Percentiles rank a stretch among this genome's conserved stretches.
Evolutionary conservation across 2,888 invertebrate species (phyloP).

Genomic region (Aethes cnicana): DNA sequence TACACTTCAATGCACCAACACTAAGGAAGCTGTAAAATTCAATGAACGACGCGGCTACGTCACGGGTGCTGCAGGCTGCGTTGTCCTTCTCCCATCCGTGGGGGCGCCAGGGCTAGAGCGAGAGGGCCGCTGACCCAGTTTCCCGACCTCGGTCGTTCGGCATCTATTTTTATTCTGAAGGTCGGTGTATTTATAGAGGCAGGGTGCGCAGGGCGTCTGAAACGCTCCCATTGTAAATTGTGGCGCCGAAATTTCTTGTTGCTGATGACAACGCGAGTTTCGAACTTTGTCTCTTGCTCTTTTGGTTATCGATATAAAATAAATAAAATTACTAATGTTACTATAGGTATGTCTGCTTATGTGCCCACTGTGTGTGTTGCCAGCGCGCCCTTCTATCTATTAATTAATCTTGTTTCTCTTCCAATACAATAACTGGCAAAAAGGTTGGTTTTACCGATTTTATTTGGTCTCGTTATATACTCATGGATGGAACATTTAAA

Average conservation of each 20-base stretch:
- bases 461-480: too few relatives aligned
- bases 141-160: slow-evolving; percentile 75
- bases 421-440: too few relatives aligned
- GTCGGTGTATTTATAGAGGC: slow-evolving; percentile 78
- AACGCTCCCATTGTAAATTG: slow-evolving; percentile 39
- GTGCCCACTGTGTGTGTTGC: too few relatives aligned
- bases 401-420: too few relatives aligned
- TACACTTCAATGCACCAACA: slow-evolving; percentile 52
- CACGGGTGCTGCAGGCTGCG: slow-evolving; percentile 65
- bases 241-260: slow-evolving; percentile 30
- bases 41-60: slow-evolving; percentile 75
- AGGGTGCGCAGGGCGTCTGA: slow-evolving; percentile 41
- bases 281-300: too few relatives aligned
- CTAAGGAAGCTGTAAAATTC: slow-evolving; percentile 66
- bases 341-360: too few relatives aligned
- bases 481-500: too few relatives aligned
- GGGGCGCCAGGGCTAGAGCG: slow-evolving; percentile 42
- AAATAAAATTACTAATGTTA: too few relatives aligned
- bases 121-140: slow-evolving; percentile 74
- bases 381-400: too few relatives aligned
- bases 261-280: too few relatives aligned
- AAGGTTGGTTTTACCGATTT: too few relatives aligned
- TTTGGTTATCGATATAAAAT: too few relatives aligned
- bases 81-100: slow-evolving; percentile 48
- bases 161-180: slow-evolving; percentile 81